phyloP scores from a whole-genome alignment of 1,140 invertebrate genomes.

The Drosophila pandora region DNA sequence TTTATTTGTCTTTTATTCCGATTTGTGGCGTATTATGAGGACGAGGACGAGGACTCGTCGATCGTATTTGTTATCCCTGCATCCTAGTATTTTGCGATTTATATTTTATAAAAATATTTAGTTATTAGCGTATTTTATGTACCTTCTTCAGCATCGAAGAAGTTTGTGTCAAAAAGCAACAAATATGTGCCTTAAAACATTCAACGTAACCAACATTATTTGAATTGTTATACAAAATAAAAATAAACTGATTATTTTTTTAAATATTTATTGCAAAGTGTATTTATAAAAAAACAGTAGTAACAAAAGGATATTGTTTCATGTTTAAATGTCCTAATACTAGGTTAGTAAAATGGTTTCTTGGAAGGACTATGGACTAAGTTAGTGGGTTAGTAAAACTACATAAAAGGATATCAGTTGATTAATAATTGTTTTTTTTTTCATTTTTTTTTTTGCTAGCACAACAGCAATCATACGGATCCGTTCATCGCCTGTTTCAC shows the following conservation, averaged over 20 bases:
- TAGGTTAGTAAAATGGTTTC: conserved; percentile 44
- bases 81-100: conserved; percentile 37
- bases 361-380: conserved; percentile 34
- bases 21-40: conserved; percentile 23
- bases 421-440: conserved; percentile 4
- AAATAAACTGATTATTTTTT: conserved; percentile 85
- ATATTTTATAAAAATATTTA: conserved; percentile 5
- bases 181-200: conserved; percentile 47
- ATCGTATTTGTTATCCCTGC: conserved; percentile 25
- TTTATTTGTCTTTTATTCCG: conserved; percentile 12
- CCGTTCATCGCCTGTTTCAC: conserved; percentile 82
- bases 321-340: conserved; percentile 13
- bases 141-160: conserved; percentile 1
- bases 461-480: conserved; percentile 57
- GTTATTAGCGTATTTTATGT: conserved; percentile 26
- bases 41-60: conserved; percentile 1
- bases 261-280: conserved; percentile 47
- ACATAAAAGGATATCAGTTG: conserved; percentile 8
- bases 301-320: conserved; percentile 39
- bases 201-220: conserved; percentile 26
- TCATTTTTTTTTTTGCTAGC: conserved; percentile 19
- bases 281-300: conserved; percentile 32
- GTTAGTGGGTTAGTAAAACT: conserved; percentile 34
- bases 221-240: conserved; percentile 32
- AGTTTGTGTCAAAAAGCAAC: conserved; percentile 38